phyloP scores from a whole-genome alignment of 2,113 vertebrate species.

The Notothenia rossii region DNA sequence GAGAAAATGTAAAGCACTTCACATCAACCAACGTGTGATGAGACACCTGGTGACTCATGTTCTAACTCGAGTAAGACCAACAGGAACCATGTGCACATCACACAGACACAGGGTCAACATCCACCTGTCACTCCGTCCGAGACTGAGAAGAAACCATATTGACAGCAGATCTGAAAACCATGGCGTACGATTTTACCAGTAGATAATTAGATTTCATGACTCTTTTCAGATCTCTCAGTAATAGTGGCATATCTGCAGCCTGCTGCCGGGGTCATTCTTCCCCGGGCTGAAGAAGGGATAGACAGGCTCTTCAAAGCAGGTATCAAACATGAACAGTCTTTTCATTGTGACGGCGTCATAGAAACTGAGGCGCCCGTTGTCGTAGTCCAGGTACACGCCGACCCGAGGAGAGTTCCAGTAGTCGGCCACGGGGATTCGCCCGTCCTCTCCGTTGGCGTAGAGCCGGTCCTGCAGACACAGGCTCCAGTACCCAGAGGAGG shows the following conservation, averaged over 20 bases:
- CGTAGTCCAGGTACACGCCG: constrained; percentile 85
- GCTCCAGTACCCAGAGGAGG: constrained; percentile 85
- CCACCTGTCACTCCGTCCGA: not conserved
- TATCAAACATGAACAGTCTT: constrained; percentile 82
- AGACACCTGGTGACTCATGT: constrained; percentile 5
- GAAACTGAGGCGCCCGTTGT: constrained; percentile 83
- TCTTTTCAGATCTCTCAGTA: constrained; percentile 67
- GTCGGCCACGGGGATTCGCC: constrained; percentile 81
- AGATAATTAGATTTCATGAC: not conserved
- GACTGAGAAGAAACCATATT: constrained; percentile 15
- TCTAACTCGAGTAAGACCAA: constrained; percentile 27
- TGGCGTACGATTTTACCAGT: not conserved
- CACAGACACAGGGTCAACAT: not conserved
- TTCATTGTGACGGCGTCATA: constrained; percentile 87
- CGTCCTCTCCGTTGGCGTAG: constrained; percentile 84
- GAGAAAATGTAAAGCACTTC: constrained; percentile 1
- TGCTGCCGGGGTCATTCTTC: constrained; percentile 84
- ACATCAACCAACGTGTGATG: not conserved
- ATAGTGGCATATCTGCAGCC: constrained; percentile 86
- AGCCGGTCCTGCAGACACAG: constrained; percentile 84
- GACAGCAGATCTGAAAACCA: constrained; percentile 27
- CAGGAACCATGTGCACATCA: constrained; percentile 16
- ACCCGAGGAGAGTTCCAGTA: constrained; percentile 86
- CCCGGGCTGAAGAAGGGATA: constrained; percentile 87
- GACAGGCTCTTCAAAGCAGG: constrained; percentile 82